phyloP scores from a whole-genome alignment of 2,113 vertebrate genomes.

The Anarrhichthys ocellatus region DNA sequence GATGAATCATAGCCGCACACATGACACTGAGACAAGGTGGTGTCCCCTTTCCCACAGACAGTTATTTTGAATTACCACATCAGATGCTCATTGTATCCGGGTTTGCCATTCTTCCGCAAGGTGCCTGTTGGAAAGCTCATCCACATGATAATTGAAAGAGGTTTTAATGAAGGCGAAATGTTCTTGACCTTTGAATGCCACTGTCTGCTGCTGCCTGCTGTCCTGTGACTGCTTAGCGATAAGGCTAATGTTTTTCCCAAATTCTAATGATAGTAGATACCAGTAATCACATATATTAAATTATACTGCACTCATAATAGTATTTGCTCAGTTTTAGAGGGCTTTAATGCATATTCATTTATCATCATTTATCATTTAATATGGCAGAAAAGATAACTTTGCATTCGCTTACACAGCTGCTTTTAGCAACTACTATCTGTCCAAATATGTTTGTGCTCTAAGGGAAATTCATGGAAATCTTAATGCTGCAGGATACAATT shows the following conservation, averaged over 20 bases:
- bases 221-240: constrained; percentile 43
- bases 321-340: constrained; percentile 5
- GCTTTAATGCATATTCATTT: constrained; percentile 1
- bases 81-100: constrained; percentile 33
- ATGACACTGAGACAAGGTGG: constrained; percentile 17
- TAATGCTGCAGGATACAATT: too few species aligned
- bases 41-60: constrained; percentile 23
- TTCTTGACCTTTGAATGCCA: constrained; percentile 78
- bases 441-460: too few species aligned
- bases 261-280: constrained; percentile 26
- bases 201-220: constrained; percentile 59
- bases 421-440: background rate
- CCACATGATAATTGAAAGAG: constrained; percentile 61
- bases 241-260: constrained; percentile 23
- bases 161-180: constrained; percentile 70
- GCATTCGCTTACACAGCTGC: background rate
- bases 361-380: constrained; percentile 12
- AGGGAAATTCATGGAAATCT: too few species aligned
- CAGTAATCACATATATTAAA: background rate
- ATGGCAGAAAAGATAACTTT: constrained; percentile 4
- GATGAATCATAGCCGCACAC: constrained; percentile 58
- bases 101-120: constrained; percentile 33
- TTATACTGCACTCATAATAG: background rate
- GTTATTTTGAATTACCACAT: constrained; percentile 65
- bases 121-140: constrained; percentile 59